Evolutionary conservation across 1,140 invertebrate species (phyloP), one percentile per base, ranked within the genome.

Genomic region (Drosophila lacertosa): DNA sequence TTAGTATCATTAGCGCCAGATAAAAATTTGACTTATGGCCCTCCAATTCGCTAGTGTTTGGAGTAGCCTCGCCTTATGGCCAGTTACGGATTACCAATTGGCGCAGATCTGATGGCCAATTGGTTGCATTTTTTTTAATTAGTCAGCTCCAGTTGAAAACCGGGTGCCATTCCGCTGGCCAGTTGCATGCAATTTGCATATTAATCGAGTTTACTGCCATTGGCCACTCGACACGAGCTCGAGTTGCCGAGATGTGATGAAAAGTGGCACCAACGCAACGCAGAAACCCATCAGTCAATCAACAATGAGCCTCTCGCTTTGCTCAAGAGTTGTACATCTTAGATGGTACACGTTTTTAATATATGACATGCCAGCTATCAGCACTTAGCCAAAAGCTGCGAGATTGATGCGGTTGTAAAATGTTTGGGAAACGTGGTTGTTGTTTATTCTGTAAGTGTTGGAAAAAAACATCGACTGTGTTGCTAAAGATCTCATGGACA

Each of bases 361-460:
- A 32, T 55, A 55, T 77, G 55, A 50, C 51, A 62, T 22, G 16
- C 42, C 53, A 44, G 63, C 80, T 73, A 84, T 84, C 80, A 84
- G 80, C 80, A 84, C 76, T 84, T 64, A 78, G 57, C 42, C 40
- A 18, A 67, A 33, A 26, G 35, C 44, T 5, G 32, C 6, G 20
- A 84, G 80, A 86, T 84, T 80, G 80, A 84, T 84, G 80, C 62
- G 60, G 39, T 53, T 57, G 24, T 83, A 79, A 79, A 83, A 62
- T 24, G 39, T 9, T 33, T 44, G 20, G 2, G 24, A 33, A 59
- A 55, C 20, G 18, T 33, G 5, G 32, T 5, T 15, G 18, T 11
- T 22, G 42, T 24, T 22, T 22, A 22, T 44, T 22, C 42, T 22
- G 7, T 16, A 9, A 15, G 37, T 11, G 20, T 7, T 18, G n/a